Base-by-base conservation (phyloP, 2,888 invertebrate species). In the Pyrgus malvae region DNA sequence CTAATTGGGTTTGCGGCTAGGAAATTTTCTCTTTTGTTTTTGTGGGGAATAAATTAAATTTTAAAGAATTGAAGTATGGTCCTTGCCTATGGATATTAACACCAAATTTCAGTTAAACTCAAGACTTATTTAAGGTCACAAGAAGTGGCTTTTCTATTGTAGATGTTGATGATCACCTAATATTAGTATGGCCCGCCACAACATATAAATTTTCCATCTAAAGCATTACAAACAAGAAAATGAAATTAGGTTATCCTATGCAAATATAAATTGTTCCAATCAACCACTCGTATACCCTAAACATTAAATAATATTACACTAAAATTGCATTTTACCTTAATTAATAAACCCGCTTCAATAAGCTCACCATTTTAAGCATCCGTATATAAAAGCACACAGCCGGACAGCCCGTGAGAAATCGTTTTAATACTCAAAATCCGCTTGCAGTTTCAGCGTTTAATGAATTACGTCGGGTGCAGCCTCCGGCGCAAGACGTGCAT, bases 401-500 rank as follows among this genome's bases (percentile, higher is more conserved):
- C 77, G 84, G 86, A 83, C 84, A 79, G 78, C 79, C 81, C 83
- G 83, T 86, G 89, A 89, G 89, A 85, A 89, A 88, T 89, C 82
- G 88, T 84, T 89, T 88, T 88, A 87, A 88, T 89, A 84, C 87
- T 83, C 87, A 88, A 89, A 89, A 87, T 86, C 88, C 87, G 86
- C 85, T 82, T 83, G 85, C 85, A 89, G 88, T 85, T 87, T 86
- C 86, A 88, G 77, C 86, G 85, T 89, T 89, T 90, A 90, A 90
- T 90, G 89, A 90, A 90, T 90, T 89, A 90, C 89, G 87, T 86
- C 82, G 89, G 86, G 80, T 86, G 89, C 91, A 88, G 88, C 87
- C 90, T 87, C 91, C 87, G 90, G 91, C 90, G 91, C 91, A 91
- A 91, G 91, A 92, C 91, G 91, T 91, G 91, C 91, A 92, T 92